Evolutionary conservation across 2,888 invertebrate species (phyloP), one percentile per base, ranked within the genome.

Genomic region (Netelia fuscicornis): DNA sequence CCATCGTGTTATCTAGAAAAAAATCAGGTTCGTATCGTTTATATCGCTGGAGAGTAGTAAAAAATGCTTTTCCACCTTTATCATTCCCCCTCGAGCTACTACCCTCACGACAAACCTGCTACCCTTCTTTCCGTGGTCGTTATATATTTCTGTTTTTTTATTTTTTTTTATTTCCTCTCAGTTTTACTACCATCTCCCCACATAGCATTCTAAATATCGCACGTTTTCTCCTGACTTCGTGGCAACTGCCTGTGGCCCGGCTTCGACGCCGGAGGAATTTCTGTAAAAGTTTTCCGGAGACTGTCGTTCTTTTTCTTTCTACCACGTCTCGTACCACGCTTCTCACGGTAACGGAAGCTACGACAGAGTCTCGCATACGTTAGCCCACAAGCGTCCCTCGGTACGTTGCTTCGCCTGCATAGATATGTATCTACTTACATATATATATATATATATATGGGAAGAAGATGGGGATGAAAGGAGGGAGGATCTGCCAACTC

Each of bases 281-380:
- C 72, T 81, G 78, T 20, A 74, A 67, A 86, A 87, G 77, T 86
- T 81, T 84, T 84, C 74, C 75, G 72, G 68, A 68, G 76, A 71
- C 75, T 60, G 56, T 13, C 67, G 30, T 10, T 70, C n/a, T 48
- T 44, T 5, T 30, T n/a, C 60, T 64, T 37, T 42, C 30, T 52
- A 44, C 17, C 48, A 13, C 68, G 25, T 48, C 54, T n/a, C 71
- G 42, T 23, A 23, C 48, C 11, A 17, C 25, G 71, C 44, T 70
- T 65, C 65, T 77, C 70, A 58, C 13, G 77, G 79, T 82, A 68
- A 76, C 72, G 85, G 64, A 86, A 86, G 76, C 78, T 82, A 80
- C 76, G 81, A 83, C 81, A 42, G 78, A 79, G 71, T 60, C 76
- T 84, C 79, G 84, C 84, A 84, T 86, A 86, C 71, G 84, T 82